These are phyloP conservation scores for Prionchulus punctatus DNA, from an alignment of 2,888 invertebrate genomes.

Conservation along the genomic window DNA sequence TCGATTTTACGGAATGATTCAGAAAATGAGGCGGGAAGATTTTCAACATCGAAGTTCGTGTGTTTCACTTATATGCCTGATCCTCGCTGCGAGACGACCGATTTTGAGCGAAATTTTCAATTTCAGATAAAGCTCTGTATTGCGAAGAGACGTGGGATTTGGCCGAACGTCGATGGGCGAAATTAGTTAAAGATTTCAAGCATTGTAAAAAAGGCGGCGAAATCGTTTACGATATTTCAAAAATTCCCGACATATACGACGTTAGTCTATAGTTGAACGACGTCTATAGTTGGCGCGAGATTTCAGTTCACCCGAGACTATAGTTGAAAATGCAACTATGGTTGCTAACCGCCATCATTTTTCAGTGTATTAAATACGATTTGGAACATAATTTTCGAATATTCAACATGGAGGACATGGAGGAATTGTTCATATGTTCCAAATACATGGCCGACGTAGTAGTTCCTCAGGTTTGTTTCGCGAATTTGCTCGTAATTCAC, in stretches of 20 bases:
- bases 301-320: no score
- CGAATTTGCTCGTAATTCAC: no score
- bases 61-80: background rate
- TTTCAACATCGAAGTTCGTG: background rate
- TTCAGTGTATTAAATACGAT: constrained; percentile 42
- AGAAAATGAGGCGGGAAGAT: background rate
- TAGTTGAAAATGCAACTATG: background rate
- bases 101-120: background rate
- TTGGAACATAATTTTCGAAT: constrained; percentile 84
- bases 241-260: constrained; percentile 97
- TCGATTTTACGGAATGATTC: background rate
- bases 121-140: constrained; percentile 48
- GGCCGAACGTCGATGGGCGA: constrained; percentile 91
- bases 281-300: background rate
- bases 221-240: constrained; percentile 72
- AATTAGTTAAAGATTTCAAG: constrained; percentile 93
- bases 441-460: constrained; percentile 96
- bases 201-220: constrained; percentile 60
- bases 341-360: background rate
- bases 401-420: constrained; percentile 31
- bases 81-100: no score
- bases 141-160: constrained; percentile 98
- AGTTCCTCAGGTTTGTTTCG: constrained; percentile 68
- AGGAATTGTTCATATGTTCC: constrained; percentile 61
- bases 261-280: background rate